Evolutionary conservation across 2,888 invertebrate species (phyloP).

Genomic region (Pyrgus malvae): DNA sequence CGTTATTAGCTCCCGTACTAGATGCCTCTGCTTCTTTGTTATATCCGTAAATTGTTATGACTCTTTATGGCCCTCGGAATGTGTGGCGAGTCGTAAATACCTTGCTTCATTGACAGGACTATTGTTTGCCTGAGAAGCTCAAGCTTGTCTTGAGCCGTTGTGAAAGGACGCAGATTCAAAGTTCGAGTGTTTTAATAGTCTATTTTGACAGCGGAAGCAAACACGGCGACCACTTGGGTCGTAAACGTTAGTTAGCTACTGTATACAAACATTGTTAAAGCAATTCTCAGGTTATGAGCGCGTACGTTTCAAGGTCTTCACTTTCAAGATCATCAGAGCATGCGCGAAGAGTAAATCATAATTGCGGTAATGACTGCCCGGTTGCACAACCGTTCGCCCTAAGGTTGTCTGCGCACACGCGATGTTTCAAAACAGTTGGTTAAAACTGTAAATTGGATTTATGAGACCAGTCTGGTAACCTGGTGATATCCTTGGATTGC

Average conservation of each 20-base stretch:
- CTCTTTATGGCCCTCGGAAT: constrained; percentile 68
- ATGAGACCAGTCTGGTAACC: neutral
- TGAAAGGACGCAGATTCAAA: constrained; percentile 24
- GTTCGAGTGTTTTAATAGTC: neutral
- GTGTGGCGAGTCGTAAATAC: constrained; percentile 64
- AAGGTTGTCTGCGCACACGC: constrained; percentile 42
- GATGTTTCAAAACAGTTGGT: constrained; percentile 47
- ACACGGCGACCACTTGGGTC: neutral
- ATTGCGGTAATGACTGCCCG: constrained; percentile 67
- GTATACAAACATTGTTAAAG: constrained; percentile 66
- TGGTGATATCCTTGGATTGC: neutral
- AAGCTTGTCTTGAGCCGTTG: constrained; percentile 1
- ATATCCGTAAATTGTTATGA: constrained; percentile 72
- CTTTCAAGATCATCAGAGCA: constrained; percentile 79
- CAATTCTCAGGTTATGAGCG: constrained; percentile 55
- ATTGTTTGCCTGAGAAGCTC: constrained; percentile 46
- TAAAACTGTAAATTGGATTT: neutral
- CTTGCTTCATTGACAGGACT: constrained; percentile 52
- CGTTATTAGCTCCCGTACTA: constrained; percentile 73
- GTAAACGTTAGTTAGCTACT: constrained; percentile 34
- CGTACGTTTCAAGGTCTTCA: constrained; percentile 69
- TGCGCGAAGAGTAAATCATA: constrained; percentile 63
- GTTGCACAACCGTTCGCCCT: constrained; percentile 61
- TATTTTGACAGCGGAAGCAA: constrained; percentile 10
- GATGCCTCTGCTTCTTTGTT: constrained; percentile 71